These are phyloP conservation scores for Petrocephalus zakoni DNA, from an alignment of 2,113 vertebrate genomes.

Conservation along the genomic window DNA sequence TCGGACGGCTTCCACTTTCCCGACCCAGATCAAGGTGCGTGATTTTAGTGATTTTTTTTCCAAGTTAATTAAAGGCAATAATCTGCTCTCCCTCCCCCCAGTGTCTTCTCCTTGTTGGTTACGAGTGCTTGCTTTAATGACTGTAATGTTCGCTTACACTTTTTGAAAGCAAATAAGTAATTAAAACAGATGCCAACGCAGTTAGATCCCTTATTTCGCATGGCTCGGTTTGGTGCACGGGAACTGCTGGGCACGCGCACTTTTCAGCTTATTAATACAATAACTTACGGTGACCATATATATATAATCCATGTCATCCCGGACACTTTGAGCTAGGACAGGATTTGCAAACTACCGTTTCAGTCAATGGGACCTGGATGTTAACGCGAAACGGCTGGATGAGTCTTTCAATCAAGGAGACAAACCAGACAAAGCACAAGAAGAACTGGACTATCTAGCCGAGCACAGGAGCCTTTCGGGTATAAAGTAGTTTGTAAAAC, in stretches of 20 bases:
- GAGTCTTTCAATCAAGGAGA: too few relatives aligned
- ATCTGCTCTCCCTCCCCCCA: neutral
- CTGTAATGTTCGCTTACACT: neutral
- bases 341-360: too few relatives aligned
- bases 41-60: slow-evolving; percentile 19
- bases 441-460: too few relatives aligned
- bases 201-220: too few relatives aligned
- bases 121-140: neutral
- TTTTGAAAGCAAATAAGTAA: neutral
- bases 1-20: slow-evolving; percentile 58
- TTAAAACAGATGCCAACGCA: neutral
- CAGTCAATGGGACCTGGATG: too few relatives aligned
- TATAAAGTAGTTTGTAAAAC: too few relatives aligned
- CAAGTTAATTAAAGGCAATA: neutral
- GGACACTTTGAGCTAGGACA: too few relatives aligned
- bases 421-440: too few relatives aligned
- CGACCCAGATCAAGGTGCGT: slow-evolving; percentile 80
- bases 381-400: too few relatives aligned
- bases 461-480: too few relatives aligned
- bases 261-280: neutral
- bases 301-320: too few relatives aligned
- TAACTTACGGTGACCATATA: neutral
- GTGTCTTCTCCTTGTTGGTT: neutral
- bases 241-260: neutral
- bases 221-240: neutral